Percentiles rank a stretch among this genome's conserved stretches.
These are phyloP conservation scores for Paratilapia polleni DNA, from an alignment of 2,113 vertebrate genomes.

Conservation along the genomic window DNA sequence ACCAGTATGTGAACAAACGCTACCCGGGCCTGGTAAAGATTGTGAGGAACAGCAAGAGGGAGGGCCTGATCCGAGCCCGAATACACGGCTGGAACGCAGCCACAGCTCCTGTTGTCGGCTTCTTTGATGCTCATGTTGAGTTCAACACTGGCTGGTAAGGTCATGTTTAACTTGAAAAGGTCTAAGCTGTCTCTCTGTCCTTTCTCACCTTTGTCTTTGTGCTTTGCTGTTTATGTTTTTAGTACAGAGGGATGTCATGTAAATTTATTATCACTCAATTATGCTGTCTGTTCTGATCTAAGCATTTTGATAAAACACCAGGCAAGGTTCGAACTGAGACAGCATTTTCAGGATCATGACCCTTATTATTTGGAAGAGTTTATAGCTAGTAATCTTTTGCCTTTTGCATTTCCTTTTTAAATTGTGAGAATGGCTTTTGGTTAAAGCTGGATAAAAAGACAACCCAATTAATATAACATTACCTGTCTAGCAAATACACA, in stretches of 20 bases:
- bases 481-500: constrained; percentile 11
- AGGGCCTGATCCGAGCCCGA: constrained; percentile 95
- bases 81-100: constrained; percentile 97
- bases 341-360: constrained; percentile 44
- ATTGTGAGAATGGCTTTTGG: constrained; percentile 37
- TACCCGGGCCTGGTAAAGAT: constrained; percentile 97
- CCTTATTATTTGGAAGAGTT: constrained; percentile 57
- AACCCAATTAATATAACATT: constrained; percentile 22
- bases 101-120: constrained; percentile 90
- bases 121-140: constrained; percentile 98
- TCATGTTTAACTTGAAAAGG: constrained; percentile 33
- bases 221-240: constrained; percentile 35
- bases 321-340: constrained; percentile 39
- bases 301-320: constrained; percentile 36
- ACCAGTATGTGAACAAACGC: constrained; percentile 92
- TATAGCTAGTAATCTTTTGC: constrained; percentile 49
- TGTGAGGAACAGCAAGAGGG: constrained; percentile 90
- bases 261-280: constrained; percentile 36
- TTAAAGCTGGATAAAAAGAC: constrained; percentile 28
- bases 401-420: constrained; percentile 26
- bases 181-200: constrained; percentile 15
- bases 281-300: constrained; percentile 11
- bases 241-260: constrained; percentile 34
- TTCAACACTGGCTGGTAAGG: constrained; percentile 95
- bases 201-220: constrained; percentile 34